phyloP scores from a whole-genome alignment of 2,113 vertebrate species.

The Onychostruthus taczanowskii region DNA sequence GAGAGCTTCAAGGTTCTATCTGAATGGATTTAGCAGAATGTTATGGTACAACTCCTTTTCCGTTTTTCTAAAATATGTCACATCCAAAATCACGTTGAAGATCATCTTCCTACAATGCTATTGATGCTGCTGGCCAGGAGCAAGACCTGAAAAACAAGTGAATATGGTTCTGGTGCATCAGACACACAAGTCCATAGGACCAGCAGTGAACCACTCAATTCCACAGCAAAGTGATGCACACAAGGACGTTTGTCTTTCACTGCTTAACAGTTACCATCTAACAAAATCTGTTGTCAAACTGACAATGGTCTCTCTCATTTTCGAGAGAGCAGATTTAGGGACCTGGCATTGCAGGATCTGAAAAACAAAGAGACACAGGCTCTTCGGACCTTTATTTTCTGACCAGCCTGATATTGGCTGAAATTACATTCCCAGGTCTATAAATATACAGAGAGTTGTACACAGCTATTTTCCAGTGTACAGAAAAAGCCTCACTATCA shows the following conservation, averaged over 20 bases:
- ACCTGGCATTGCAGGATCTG: background rate
- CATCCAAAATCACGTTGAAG: background rate
- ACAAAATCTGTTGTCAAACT: background rate
- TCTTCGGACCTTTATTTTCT: background rate
- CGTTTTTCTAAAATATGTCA: background rate
- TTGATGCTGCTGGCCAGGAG: background rate
- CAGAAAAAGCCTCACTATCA: background rate
- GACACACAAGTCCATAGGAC: background rate
- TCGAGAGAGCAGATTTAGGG: background rate
- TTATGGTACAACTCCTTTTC: background rate
- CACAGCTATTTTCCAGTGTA: background rate
- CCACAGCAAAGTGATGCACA: background rate
- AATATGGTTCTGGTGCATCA: background rate
- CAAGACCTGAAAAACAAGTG: background rate
- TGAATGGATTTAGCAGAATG: background rate
- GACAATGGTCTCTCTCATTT: background rate
- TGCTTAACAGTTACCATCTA: constrained; percentile 3
- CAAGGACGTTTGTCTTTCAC: background rate
- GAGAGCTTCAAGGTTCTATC: background rate
- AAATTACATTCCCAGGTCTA: background rate
- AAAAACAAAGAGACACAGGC: background rate
- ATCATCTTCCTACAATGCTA: background rate
- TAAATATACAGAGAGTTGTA: background rate
- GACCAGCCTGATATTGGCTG: background rate
- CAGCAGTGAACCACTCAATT: background rate